These are phyloP conservation scores for Eidolon dupreanum DNA, from an alignment of 2,797 vertebrate species.

Conservation along the genomic window DNA sequence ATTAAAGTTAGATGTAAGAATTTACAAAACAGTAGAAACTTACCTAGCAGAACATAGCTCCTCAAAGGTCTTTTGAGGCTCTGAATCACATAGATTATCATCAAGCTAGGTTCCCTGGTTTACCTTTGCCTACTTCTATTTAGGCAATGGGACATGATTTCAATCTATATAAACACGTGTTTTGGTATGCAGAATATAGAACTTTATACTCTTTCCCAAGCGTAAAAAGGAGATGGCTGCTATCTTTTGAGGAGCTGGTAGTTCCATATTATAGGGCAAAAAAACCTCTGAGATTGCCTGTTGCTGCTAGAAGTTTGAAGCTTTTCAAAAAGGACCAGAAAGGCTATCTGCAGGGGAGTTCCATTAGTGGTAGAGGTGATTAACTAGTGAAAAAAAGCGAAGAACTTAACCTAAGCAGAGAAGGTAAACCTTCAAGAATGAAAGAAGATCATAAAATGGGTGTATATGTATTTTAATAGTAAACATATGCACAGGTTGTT, in stretches of 20 bases:
- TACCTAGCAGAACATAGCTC: background rate
- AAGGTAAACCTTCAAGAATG: background rate
- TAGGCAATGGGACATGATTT: background rate
- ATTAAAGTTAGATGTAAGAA: slow-evolving; percentile 24
- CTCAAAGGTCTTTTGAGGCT: background rate
- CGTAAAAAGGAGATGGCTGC: background rate
- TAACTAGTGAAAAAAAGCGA: background rate
- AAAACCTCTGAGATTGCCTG: background rate
- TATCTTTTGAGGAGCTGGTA: background rate
- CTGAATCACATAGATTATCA: background rate
- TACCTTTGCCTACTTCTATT: background rate
- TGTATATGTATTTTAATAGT: background rate
- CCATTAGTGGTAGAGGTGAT: background rate
- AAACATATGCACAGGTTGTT: background rate
- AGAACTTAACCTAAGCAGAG: background rate
- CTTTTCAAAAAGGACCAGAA: background rate
- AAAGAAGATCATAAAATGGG: background rate
- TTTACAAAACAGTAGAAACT: background rate
- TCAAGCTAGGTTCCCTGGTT: background rate
- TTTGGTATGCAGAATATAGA: background rate
- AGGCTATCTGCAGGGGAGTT: background rate
- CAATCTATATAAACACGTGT: background rate
- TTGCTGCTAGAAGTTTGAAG: background rate
- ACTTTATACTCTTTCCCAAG: background rate
- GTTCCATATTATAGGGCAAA: background rate